Evolutionary conservation across 2,797 vertebrate genomes (phyloP).

Genomic region (Halcyon badia): DNA sequence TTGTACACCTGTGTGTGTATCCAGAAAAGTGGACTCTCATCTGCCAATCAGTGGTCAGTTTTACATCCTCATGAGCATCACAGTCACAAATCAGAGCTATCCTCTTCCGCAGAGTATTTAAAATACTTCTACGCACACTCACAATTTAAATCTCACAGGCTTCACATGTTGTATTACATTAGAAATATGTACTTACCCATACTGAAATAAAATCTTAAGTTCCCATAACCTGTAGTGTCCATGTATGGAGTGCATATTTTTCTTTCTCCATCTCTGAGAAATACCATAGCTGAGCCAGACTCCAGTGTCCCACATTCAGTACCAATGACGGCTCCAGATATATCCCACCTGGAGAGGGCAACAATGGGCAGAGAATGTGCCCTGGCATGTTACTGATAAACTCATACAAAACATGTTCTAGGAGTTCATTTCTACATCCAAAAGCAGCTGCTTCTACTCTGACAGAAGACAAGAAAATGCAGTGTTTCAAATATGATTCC

Average conservation of each 20-base stretch:
- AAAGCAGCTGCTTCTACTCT: background rate
- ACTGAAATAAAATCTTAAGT: constrained; percentile 93
- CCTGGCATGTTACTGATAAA: background rate
- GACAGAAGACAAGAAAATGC: background rate
- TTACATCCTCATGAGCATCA: background rate
- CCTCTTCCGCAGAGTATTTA: background rate
- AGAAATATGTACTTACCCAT: constrained; percentile 86
- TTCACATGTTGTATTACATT: background rate
- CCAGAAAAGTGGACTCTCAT: background rate
- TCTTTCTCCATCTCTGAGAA: constrained; percentile 91
- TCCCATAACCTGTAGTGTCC: constrained; percentile 93
- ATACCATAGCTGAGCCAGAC: constrained; percentile 91
- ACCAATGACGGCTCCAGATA: constrained; percentile 89
- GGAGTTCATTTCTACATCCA: background rate
- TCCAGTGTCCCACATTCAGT: constrained; percentile 94
- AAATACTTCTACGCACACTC: background rate
- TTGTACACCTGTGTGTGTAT: background rate
- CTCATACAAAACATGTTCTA: background rate
- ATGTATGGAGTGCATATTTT: constrained; percentile 94
- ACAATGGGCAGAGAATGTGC: background rate
- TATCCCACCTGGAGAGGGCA: constrained; percentile 88
- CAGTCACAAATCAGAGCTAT: background rate
- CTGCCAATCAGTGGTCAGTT: background rate
- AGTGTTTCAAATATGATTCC: background rate
- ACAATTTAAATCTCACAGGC: background rate